Evolutionary conservation across 1,140 invertebrate species (phyloP).

Genomic region (Cydia fagiglandana): DNA sequence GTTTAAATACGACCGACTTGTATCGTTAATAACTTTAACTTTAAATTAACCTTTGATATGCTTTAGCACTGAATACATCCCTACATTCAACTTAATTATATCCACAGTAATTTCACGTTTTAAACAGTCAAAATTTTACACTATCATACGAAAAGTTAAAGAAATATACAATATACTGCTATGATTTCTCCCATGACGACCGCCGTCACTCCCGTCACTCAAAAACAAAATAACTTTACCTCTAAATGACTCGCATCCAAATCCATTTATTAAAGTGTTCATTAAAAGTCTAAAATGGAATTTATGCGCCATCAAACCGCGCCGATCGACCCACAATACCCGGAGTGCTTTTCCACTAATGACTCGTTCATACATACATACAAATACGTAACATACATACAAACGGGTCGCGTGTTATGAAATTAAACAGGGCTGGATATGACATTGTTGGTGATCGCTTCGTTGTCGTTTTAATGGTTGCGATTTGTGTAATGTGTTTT

Average conservation of each 20-base stretch:
- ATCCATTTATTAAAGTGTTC: slow-evolving; percentile 55
- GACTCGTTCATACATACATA: slow-evolving; percentile 37
- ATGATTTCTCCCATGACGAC: slow-evolving; percentile 3
- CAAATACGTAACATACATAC: background rate
- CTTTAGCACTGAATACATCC: too few relatives aligned
- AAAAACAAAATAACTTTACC: background rate
- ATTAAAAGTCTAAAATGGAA: slow-evolving; percentile 59
- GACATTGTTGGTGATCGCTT: slow-evolving; percentile 13
- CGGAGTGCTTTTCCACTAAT: slow-evolving; percentile 47
- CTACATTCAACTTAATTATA: too few relatives aligned
- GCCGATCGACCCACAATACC: slow-evolving; percentile 45
- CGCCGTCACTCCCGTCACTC: background rate
- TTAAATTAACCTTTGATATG: too few relatives aligned
- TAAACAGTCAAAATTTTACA: too few relatives aligned
- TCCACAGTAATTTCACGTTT: too few relatives aligned
- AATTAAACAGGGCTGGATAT: slow-evolving; percentile 22
- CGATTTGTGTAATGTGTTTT: slow-evolving; percentile 22
- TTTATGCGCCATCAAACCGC: slow-evolving; percentile 44
- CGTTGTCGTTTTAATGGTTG: background rate
- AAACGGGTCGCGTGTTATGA: slow-evolving; percentile 10
- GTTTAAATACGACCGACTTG: too few relatives aligned
- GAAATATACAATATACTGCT: too few relatives aligned
- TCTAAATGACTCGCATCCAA: slow-evolving; percentile 25
- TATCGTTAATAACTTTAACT: too few relatives aligned
- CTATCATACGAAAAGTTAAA: too few relatives aligned